Evolutionary conservation across 35 echinoderm and acorn worm genomes (phyloP).

Genomic region (Diadema setosum): DNA sequence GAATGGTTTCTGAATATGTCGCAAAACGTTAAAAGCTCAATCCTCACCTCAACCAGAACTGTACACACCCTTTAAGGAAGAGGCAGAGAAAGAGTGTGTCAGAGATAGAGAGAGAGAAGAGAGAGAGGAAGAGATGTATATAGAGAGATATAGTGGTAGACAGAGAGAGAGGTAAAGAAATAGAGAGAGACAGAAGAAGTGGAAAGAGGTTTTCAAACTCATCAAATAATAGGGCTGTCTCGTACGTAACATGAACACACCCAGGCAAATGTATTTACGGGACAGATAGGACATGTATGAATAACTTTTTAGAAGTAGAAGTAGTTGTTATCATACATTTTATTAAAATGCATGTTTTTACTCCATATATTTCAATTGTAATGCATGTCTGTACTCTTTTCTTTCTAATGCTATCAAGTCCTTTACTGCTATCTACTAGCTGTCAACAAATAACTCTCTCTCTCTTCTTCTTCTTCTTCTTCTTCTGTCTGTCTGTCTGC

Average conservation of each 20-base stretch:
- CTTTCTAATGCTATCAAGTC: neutral
- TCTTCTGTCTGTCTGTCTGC: neutral
- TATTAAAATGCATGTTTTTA: too few relatives aligned
- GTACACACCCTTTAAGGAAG: neutral
- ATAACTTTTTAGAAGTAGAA: too few relatives aligned
- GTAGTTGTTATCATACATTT: too few relatives aligned
- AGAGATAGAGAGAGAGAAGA: neutral
- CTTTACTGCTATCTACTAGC: neutral
- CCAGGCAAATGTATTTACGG: too few relatives aligned
- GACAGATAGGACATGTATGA: too few relatives aligned
- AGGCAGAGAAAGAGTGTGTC: neutral
- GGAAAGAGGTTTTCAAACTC: neutral
- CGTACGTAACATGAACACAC: too few relatives aligned
- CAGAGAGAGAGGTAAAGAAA: neutral
- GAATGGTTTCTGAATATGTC: too few relatives aligned
- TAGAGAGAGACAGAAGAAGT: neutral
- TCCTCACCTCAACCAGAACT: too few relatives aligned
- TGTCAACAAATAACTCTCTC: neutral
- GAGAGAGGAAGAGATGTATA: neutral
- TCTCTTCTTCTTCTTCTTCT: neutral
- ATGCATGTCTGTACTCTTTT: neutral
- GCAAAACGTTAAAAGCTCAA: too few relatives aligned
- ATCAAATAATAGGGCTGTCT: too few relatives aligned
- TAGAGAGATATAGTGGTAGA: too few relatives aligned
- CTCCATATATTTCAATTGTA: too few relatives aligned